Evolutionary conservation across 2,888 invertebrate species (phyloP).

Genomic region (Molorchus minor): DNA sequence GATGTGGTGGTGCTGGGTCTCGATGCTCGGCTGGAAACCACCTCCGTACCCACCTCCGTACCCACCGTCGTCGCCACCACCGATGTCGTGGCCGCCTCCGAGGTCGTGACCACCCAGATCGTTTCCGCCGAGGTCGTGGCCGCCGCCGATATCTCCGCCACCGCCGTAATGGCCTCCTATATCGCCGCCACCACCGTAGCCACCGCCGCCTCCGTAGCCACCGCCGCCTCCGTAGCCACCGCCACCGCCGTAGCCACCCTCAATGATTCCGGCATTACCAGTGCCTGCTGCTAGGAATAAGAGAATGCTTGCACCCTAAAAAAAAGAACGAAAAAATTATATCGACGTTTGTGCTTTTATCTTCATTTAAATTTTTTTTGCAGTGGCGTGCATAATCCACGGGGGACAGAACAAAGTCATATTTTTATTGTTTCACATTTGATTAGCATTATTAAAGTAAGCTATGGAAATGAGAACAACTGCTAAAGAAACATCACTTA

Average conservation of each 20-base stretch:
- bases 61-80: constrained; percentile 28
- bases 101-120: constrained; percentile 22
- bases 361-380: neutral
- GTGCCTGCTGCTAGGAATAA: constrained; percentile 48
- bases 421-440: no score
- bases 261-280: constrained; percentile 51
- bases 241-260: constrained; percentile 42
- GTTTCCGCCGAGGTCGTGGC: constrained; percentile 37
- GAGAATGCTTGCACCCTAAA: constrained; percentile 49
- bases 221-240: constrained; percentile 44
- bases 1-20: constrained; percentile 64
- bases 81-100: constrained; percentile 35
- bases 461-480: no score
- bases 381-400: no score
- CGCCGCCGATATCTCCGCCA: constrained; percentile 38
- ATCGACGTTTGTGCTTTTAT: neutral
- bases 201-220: constrained; percentile 31
- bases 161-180: constrained; percentile 40
- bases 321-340: constrained; percentile 22
- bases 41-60: constrained; percentile 55
- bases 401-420: no score
- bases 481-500: no score
- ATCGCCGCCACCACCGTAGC: constrained; percentile 31
- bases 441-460: no score
- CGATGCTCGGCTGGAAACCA: constrained; percentile 61